Evolutionary conservation across 37 sponge, comb jelly and placozoan species (phyloP), one percentile per base, ranked within the genome.

Genomic region (Chondrilla cf. caribensis): DNA sequence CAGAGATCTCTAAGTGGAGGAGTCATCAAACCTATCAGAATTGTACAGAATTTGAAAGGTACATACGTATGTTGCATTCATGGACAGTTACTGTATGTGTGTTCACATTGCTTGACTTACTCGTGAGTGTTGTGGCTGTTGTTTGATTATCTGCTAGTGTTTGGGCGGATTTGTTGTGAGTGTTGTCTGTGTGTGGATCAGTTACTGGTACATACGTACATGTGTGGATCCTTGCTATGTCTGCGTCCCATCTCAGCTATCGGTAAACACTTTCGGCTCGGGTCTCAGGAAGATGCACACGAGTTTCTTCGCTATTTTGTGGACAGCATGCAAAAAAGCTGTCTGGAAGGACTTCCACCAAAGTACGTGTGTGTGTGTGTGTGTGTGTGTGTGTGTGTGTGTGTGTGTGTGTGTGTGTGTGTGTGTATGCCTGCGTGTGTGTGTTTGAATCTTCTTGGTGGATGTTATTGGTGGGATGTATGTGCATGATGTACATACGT

Each of bases 211-310:
- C 17, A 26, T 67, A 3, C 3, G 24, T 22, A 6, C 6, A 15
- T 67, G 68, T 33, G 68, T 29, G 31, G 26, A 67, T 29, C 17
- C 35, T 67, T 3, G 26, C 68, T 33, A 33, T 67, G 31, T 33
- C 33, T 29, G 60, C 60, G 9, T n/a, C n/a, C n/a, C n/a, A n/a
- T n/a, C 29, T 29, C 44, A 97, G 98, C 77, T 55, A 90, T 99
- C 40, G 95, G 93, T 8, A 92, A 89, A 75, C 91, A 88, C 79
- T 94, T 99, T 66, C 38, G 92, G 51, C 78, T 83, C 15, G 99
- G 99, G 0, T 72, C 93, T 17, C 99, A 99, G 70, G 99, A 99
- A 72, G 99, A 99, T 84, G 96, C 99, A 15, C 99, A 99, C 79
- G 99, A 99, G 70, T 99, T 99, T 58, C 85, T 99, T 25, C 83